A percentile compares a stretch with the other conserved stretches of the same genome.
phyloP scores from a whole-genome alignment of 2,113 vertebrate genomes.

The Phocoena phocoena region DNA sequence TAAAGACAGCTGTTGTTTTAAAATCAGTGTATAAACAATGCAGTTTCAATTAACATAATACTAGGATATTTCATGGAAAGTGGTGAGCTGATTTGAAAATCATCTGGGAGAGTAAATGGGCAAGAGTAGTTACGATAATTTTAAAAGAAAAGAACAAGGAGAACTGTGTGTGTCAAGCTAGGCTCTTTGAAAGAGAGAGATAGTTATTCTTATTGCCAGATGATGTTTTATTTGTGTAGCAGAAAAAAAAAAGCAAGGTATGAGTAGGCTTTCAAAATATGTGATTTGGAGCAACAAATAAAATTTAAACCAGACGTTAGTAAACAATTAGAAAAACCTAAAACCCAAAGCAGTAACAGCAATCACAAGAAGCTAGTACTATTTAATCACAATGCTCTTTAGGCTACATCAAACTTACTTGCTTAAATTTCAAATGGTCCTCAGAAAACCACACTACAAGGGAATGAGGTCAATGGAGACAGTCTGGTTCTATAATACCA shows the following conservation, averaged over 20 bases:
- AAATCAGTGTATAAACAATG: background rate
- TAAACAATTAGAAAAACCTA: constrained; percentile 7
- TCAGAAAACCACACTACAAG: background rate
- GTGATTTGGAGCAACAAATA: background rate
- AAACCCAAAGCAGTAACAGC: background rate
- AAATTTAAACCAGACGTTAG: background rate
- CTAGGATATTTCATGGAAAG: background rate
- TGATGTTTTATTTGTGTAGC: background rate
- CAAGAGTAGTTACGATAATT: background rate
- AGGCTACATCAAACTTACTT: background rate
- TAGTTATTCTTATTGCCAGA: background rate
- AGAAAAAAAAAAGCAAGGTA: background rate
- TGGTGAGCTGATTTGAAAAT: background rate
- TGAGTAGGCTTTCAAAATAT: background rate
- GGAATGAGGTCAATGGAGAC: background rate
- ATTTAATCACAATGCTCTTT: background rate
- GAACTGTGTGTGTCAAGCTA: background rate
- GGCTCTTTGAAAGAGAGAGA: background rate
- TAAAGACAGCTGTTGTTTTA: background rate
- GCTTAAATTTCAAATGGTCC: background rate
- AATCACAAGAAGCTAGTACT: background rate
- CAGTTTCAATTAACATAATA: background rate
- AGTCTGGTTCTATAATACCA: background rate
- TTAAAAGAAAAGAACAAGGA: background rate
- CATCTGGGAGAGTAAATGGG: background rate